These are phyloP conservation scores for Myathropa florea DNA, from an alignment of 2,888 invertebrate species.

Conservation along the genomic window DNA sequence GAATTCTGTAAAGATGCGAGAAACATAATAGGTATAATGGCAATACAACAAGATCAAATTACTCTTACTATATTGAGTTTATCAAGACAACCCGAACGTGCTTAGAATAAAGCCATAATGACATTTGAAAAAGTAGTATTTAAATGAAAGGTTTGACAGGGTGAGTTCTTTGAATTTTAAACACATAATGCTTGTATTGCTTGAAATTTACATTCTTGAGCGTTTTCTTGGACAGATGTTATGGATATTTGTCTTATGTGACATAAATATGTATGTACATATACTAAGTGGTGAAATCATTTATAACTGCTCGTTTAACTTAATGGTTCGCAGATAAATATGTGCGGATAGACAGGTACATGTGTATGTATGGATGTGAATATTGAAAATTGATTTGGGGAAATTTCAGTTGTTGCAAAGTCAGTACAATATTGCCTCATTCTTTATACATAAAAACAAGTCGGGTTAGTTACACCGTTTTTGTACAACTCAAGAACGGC, in stretches of 20 bases:
- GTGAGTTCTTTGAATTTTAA: slow-evolving; percentile 59
- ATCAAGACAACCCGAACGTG: slow-evolving; percentile 66
- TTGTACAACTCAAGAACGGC: no score
- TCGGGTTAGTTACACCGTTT: no score
- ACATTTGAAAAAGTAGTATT: slow-evolving; percentile 50
- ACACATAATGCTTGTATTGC: slow-evolving; percentile 53
- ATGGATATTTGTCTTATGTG: not conserved
- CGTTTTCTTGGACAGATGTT: slow-evolving; percentile 23
- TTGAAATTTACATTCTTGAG: slow-evolving; percentile 65
- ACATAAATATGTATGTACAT: not conserved
- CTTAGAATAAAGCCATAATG: slow-evolving; percentile 61
- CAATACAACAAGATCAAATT: slow-evolving; percentile 64
- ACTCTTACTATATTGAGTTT: slow-evolving; percentile 70
- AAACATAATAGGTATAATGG: slow-evolving; percentile 63
- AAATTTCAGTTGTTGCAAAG: not conserved
- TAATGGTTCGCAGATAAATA: no score
- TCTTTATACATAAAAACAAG: no score
- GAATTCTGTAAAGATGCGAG: slow-evolving; percentile 45
- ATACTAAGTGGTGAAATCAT: not conserved
- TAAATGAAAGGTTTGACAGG: slow-evolving; percentile 49
- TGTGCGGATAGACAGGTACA: no score
- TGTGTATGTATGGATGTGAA: no score
- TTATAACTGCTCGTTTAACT: not conserved
- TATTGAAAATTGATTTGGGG: no score
- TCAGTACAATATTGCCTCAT: no score